Evolutionary conservation across 2,888 invertebrate species (phyloP), one percentile per base, ranked within the genome.

Genomic region (Monoplex corrugatus): DNA sequence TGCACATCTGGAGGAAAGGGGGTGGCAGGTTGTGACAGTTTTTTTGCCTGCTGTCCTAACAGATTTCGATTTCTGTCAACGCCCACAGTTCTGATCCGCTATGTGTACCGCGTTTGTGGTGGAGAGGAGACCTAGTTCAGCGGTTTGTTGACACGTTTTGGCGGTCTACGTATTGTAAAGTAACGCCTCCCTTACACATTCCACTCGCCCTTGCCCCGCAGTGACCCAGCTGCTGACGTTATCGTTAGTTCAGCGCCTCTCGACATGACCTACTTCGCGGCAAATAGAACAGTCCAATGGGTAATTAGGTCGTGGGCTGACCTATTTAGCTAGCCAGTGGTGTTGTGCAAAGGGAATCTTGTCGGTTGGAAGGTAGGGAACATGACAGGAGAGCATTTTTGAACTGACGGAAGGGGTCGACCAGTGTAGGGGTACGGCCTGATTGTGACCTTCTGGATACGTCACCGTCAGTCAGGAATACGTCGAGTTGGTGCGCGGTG

Each of bases 271-370:
- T 78, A 87, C 38, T 87, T 86, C 8, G 86, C 45, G 38, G 44
- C n/a, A 75, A 87, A 45, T 40, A 78, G 87, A 78, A 50, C 78
- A 75, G 78, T 38, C 87, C 87, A 35, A 87, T 87, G 78, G 87
- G 87, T 87, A 87, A 78, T 78, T 87, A 44, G 87, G 87, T 87
- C 87, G 78, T 16, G 87, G 50, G 78, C 78, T 87, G 87, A 75
- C 87, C 87, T 87, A 87, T 50, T 87, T 87, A 6, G 44, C 6
- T 35, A 28, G 2, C 28, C 40, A 10, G 8, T 28, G 10, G 13
- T 57, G 63, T 57, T 85, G 57, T 35, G 85, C 38, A 85, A 57
- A 38, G 43, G 8, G 57, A 44, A 44, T 82, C n/a, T 82, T 57
- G 57, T 28, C 28, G 57, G 57, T 57, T 2, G 57, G 16, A 10